Percentiles rank a stretch among this genome's conserved stretches.
Conservation (phyloP, 2,113 vertebrate genomes). For the Tamias sibiricus region DNA sequence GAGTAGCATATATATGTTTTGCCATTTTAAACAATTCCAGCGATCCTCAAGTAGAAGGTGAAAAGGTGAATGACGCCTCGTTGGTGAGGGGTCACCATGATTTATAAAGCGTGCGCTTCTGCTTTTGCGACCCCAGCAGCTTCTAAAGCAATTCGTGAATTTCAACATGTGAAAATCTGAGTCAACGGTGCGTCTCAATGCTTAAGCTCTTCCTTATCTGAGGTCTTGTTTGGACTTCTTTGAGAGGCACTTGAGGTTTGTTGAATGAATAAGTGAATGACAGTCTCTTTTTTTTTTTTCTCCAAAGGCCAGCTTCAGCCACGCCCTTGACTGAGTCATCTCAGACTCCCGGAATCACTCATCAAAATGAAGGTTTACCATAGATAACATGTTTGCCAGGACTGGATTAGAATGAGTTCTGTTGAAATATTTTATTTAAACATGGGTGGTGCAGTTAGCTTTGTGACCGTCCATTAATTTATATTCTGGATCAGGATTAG, state of each 20-base stretch:
- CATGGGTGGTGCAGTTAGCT: neutral
- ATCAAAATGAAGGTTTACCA: slow-evolving; percentile 44
- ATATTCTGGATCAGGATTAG: neutral
- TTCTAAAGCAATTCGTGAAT: neutral
- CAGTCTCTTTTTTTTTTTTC: neutral
- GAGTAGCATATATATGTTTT: neutral
- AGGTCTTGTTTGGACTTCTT: neutral
- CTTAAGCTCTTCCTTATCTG: neutral
- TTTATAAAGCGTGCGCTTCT: neutral
- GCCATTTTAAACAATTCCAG: neutral
- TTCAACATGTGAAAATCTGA: neutral
- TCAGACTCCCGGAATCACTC: slow-evolving; percentile 40
- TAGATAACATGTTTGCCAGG: neutral
- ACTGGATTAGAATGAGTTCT: neutral
- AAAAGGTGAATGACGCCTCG: neutral
- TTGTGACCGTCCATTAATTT: neutral
- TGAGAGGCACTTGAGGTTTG: slow-evolving; percentile 4
- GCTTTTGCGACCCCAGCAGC: neutral
- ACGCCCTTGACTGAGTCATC: slow-evolving; percentile 51
- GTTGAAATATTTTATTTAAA: neutral
- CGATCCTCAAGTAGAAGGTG: neutral
- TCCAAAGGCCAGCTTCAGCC: slow-evolving; percentile 38
- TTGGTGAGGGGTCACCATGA: neutral
- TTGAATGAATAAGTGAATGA: slow-evolving; percentile 38
- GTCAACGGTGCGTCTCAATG: neutral